Base-by-base conservation (phyloP, 2,888 invertebrate genomes). In the Hypolimnas misippus region DNA sequence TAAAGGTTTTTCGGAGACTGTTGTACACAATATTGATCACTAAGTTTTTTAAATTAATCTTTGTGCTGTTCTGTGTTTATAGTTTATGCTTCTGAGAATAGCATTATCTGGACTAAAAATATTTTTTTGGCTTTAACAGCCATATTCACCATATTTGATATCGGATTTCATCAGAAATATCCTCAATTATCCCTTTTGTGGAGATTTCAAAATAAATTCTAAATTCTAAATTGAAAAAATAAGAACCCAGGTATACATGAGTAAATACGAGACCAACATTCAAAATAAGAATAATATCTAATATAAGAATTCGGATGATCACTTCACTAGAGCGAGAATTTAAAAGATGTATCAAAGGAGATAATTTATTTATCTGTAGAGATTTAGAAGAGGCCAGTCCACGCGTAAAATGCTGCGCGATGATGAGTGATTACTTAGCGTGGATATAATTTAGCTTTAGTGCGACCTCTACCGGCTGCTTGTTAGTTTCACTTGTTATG, bases 401-500 rank as follows among this genome's bases (percentile, higher is more conserved):
- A 66, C 68, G 68, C 71, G 73, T 76, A 71, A 77, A 77, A 77
- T 76, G 70, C 73, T 73, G 65, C 59, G 69, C 66, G 72, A 73
- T 75, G 74, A 77, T 76, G 83, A 84, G 83, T 86, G 86, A 90
- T 91, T 88, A 87, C 86, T 86, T 81, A 69, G 66, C 49, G 46
- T 73, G 75, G 83, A 78, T 81, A 85, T 87, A 86, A 87, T 88
- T 90, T 89, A 87, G 83, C 80, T 81, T 89, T 81, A 89, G 81
- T 80, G 82, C 83, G 81, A 83, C 78, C 80, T 83, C 83, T 78
- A 81, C 78, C 77, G 84, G 75, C 76, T 71, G 88, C 90, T 92
- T 88, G 90, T 92, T 91, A 92, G 86, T 71, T 73, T 80, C 86
- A 86, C 90, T 92, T 92, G 91, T 91, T 89, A 81, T 77, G 83